Conservation (phyloP, 2,797 vertebrate genomes). For the Aplochiton taeniatus region DNA sequence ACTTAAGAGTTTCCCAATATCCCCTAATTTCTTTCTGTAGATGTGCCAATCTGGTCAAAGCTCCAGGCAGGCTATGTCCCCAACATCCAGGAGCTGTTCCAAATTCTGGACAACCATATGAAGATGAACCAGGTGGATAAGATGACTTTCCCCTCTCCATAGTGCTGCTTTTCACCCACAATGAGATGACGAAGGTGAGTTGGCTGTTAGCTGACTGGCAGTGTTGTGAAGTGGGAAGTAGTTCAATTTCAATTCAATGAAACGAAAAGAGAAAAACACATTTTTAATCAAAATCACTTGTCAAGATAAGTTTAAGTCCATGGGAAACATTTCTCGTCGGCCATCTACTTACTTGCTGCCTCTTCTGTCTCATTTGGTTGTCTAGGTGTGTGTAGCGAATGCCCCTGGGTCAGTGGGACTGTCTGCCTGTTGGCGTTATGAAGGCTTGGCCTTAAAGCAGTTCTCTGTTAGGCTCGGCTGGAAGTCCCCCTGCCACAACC, state of each 20-base stretch:
- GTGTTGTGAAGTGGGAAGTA: neutral
- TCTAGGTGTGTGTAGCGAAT: slow-evolving; percentile 35
- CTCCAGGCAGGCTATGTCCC: slow-evolving; percentile 79
- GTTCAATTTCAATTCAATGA: too few relatives aligned
- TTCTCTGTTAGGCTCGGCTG: slow-evolving; percentile 65
- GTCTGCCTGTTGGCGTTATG: slow-evolving; percentile 68
- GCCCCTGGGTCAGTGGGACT: slow-evolving; percentile 40
- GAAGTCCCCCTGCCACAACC: slow-evolving; percentile 61
- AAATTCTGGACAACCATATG: slow-evolving; percentile 77
- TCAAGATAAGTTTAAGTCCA: too few relatives aligned
- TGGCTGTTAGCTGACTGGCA: slow-evolving; percentile 21
- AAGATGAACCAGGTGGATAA: slow-evolving; percentile 76
- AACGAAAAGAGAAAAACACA: too few relatives aligned
- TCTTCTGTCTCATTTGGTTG: slow-evolving; percentile 5
- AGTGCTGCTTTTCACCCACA: slow-evolving; percentile 41
- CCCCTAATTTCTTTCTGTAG: slow-evolving; percentile 39
- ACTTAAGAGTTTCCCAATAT: neutral
- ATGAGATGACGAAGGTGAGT: slow-evolving; percentile 35
- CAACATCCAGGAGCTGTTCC: slow-evolving; percentile 80
- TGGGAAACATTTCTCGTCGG: too few relatives aligned
- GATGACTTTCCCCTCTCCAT: slow-evolving; percentile 62
- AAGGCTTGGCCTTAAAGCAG: slow-evolving; percentile 75
- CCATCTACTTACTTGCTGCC: neutral
- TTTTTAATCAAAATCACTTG: too few relatives aligned
- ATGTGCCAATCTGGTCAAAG: slow-evolving; percentile 80